Evolutionary conservation across 1,140 invertebrate genomes (phyloP).

Genomic region (Drosophila asahinai): DNA sequence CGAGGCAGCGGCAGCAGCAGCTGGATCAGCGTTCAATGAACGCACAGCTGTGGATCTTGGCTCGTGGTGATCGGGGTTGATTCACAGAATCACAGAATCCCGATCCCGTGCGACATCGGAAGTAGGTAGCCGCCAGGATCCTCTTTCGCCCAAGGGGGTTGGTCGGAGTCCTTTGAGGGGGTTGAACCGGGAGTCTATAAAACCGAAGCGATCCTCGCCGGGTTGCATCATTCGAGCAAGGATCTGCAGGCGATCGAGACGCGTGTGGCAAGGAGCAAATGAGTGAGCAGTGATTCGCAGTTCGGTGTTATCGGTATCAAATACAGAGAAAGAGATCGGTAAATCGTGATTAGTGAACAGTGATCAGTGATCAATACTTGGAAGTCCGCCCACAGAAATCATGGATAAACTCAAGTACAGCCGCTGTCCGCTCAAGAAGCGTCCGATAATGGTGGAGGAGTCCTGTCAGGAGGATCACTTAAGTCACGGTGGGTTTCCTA

Average conservation of each 20-base stretch:
- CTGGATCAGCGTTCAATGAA: conserved; percentile 58
- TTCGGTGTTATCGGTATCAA: conserved; percentile 25
- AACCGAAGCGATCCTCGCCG: conserved; percentile 73
- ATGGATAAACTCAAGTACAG: conserved; percentile 86
- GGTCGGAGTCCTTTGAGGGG: conserved; percentile 39
- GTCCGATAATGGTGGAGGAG: conserved; percentile 88
- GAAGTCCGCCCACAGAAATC: not conserved
- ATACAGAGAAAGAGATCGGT: conserved; percentile 7
- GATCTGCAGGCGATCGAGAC: conserved; percentile 71
- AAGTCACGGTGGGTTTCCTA: conserved; percentile 65
- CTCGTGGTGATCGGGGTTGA: conserved; percentile 70
- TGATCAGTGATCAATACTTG: conserved; percentile 18
- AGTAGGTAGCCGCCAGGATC: conserved; percentile 70
- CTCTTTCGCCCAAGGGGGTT: conserved; percentile 60
- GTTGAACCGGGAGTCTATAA: conserved; percentile 69
- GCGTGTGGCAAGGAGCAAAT: conserved; percentile 39
- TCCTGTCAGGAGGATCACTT: conserved; percentile 71
- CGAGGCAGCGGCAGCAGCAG: conserved; percentile 55
- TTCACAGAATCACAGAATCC: conserved; percentile 66
- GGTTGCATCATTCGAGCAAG: conserved; percentile 81
- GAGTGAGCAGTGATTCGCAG: conserved; percentile 43
- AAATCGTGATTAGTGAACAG: conserved; percentile 18
- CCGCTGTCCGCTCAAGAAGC: conserved; percentile 95
- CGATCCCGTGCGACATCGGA: conserved; percentile 66
- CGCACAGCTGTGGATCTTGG: conserved; percentile 68